Evolutionary conservation across 2,113 vertebrate species (phyloP).

Genomic region (Pungitius pungitius): DNA sequence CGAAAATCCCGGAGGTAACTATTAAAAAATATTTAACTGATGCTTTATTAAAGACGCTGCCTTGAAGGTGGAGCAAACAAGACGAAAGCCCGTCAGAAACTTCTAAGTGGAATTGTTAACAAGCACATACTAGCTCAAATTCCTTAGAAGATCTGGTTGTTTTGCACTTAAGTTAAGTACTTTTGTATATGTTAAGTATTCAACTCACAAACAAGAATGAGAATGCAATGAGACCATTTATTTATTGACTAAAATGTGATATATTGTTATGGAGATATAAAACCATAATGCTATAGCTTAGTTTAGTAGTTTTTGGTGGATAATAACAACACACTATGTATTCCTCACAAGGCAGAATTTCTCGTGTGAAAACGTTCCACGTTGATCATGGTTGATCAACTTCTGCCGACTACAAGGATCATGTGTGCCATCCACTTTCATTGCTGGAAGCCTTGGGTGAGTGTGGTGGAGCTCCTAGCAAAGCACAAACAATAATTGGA

Average conservation of each 20-base stretch:
- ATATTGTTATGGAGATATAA: not conserved
- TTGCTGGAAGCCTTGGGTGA: not conserved
- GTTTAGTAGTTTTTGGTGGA: not conserved
- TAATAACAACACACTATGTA: not conserved
- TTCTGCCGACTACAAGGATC: not conserved
- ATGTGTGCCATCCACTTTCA: not conserved
- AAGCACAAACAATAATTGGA: not conserved
- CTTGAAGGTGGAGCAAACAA: not conserved
- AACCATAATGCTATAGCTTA: not conserved
- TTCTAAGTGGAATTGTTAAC: no score
- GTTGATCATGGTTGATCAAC: not conserved
- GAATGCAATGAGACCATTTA: not conserved
- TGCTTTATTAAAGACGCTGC: not conserved
- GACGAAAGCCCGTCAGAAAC: not conserved
- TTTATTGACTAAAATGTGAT: not conserved
- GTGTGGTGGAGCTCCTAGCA: not conserved
- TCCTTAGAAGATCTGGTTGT: no score
- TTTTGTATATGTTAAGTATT: no score
- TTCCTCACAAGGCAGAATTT: not conserved
- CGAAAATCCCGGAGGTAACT: no score
- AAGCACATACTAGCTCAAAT: no score
- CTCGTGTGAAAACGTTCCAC: not conserved
- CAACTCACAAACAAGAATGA: no score
- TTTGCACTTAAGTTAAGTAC: no score
- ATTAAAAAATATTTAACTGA: not conserved